These are phyloP conservation scores for Parasteatoda lunata DNA, from an alignment of 2,888 invertebrate species.

Conservation along the genomic window DNA sequence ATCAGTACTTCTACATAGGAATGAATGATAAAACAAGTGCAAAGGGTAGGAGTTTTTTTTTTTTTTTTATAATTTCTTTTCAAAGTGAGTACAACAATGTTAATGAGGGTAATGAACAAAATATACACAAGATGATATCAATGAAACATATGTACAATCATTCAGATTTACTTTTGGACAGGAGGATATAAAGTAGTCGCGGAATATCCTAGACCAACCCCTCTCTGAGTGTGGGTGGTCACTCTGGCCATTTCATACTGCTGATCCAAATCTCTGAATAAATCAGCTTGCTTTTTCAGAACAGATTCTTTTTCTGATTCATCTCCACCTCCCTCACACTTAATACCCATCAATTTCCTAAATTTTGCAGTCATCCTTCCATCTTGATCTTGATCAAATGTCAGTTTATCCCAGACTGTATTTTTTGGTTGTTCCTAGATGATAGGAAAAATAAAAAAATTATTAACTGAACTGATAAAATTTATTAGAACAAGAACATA, in stretches of 20 bases:
- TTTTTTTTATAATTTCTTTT: too few relatives aligned
- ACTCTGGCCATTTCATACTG: conserved; percentile 97
- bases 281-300: conserved; percentile 76
- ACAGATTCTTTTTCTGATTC: conserved; percentile 69
- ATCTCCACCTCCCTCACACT: conserved; percentile 75
- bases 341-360: conserved; percentile 96
- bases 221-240: conserved; percentile 94
- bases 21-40: too few relatives aligned
- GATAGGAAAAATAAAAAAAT: too few relatives aligned
- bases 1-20: too few relatives aligned
- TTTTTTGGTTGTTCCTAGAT: conserved; percentile 74
- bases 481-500: too few relatives aligned
- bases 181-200: conserved; percentile 63
- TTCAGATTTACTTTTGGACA: conserved; percentile 28
- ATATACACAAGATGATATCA: not conserved
- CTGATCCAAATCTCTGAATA: conserved; percentile 94
- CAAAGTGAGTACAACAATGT: too few relatives aligned
- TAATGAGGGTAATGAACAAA: too few relatives aligned
- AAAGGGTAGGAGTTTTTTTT: too few relatives aligned
- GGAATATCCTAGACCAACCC: conserved; percentile 77
- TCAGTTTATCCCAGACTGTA: conserved; percentile 84
- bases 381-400: conserved; percentile 92
- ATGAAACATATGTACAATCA: not conserved
- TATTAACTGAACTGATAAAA: too few relatives aligned
- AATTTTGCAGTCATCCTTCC: conserved; percentile 95